Conservation (phyloP, 2,113 vertebrate genomes). For the Callopanchax toddi region DNA sequence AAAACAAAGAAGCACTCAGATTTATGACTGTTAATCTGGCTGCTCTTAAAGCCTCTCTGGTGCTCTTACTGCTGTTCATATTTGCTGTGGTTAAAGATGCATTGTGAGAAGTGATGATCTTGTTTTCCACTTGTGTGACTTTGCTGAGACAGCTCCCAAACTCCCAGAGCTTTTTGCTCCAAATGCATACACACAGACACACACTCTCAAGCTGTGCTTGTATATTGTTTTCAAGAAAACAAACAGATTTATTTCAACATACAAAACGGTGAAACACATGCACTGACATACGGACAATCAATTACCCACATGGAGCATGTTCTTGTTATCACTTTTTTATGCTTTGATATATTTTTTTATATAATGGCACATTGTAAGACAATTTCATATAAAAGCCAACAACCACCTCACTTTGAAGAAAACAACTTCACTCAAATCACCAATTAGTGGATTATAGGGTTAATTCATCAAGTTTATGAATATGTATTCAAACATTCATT, state of each 20-base stretch:
- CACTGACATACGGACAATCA: slow-evolving; percentile 3
- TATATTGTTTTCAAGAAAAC: background rate
- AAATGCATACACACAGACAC: slow-evolving; percentile 15
- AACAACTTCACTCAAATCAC: no score
- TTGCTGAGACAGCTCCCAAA: slow-evolving; percentile 39
- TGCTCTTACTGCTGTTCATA: slow-evolving; percentile 15
- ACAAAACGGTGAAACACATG: background rate
- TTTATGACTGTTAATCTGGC: background rate
- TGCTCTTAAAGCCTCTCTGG: slow-evolving; percentile 2
- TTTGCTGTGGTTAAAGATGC: slow-evolving; percentile 46
- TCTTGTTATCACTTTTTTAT: background rate
- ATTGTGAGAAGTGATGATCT: slow-evolving; percentile 42
- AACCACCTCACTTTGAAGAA: no score
- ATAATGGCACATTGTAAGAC: no score
- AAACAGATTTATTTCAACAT: slow-evolving; percentile 7
- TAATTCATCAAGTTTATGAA: no score
- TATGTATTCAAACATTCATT: no score
- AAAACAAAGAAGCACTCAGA: background rate
- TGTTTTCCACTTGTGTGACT: slow-evolving; percentile 44
- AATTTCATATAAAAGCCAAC: no score
- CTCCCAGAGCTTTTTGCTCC: slow-evolving; percentile 17
- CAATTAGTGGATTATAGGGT: no score
- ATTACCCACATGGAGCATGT: background rate
- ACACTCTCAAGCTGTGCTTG: slow-evolving; percentile 12
- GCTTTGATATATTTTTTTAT: no score